Percentiles rank a stretch among this genome's conserved stretches.
Evolutionary conservation across 2,797 vertebrate genomes (phyloP).

Genomic region (Tiaroga cobitis): DNA sequence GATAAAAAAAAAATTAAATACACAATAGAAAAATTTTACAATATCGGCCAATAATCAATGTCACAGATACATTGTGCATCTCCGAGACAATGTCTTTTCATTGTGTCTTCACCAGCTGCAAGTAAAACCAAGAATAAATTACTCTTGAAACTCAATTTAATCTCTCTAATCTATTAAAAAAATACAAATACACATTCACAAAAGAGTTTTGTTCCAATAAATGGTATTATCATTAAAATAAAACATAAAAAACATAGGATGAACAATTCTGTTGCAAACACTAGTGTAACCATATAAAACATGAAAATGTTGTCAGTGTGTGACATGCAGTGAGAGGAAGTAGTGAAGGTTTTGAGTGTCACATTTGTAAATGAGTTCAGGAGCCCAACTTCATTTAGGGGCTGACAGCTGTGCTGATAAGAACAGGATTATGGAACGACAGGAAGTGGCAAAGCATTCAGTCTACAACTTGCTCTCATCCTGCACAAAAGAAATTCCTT

Average conservation of each 20-base stretch:
- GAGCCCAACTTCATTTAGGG: constrained; percentile 70
- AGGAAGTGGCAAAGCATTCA: constrained; percentile 28
- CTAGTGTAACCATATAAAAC: background rate
- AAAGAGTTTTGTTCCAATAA: background rate
- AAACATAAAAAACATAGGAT: background rate
- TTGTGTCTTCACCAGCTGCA: background rate
- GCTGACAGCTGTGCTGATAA: constrained; percentile 67
- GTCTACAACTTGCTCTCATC: constrained; percentile 31
- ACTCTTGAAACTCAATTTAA: background rate
- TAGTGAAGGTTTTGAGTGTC: constrained; percentile 68
- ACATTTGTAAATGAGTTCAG: constrained; percentile 66
- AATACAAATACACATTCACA: background rate
- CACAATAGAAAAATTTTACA: background rate
- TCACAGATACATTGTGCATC: background rate
- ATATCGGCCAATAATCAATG: background rate
- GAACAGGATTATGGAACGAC: constrained; percentile 62
- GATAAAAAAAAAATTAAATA: background rate
- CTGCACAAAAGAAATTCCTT: constrained; percentile 20
- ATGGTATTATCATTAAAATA: background rate
- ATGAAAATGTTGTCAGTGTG: background rate
- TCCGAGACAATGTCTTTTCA: background rate
- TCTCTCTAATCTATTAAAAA: background rate
- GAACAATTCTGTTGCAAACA: background rate
- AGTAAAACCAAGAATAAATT: background rate
- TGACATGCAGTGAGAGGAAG: constrained; percentile 54